Percentiles rank a stretch among this genome's conserved stretches.
Evolutionary conservation across 2,113 vertebrate species (phyloP).

Genomic region (Nothocercus nigrocapillus): DNA sequence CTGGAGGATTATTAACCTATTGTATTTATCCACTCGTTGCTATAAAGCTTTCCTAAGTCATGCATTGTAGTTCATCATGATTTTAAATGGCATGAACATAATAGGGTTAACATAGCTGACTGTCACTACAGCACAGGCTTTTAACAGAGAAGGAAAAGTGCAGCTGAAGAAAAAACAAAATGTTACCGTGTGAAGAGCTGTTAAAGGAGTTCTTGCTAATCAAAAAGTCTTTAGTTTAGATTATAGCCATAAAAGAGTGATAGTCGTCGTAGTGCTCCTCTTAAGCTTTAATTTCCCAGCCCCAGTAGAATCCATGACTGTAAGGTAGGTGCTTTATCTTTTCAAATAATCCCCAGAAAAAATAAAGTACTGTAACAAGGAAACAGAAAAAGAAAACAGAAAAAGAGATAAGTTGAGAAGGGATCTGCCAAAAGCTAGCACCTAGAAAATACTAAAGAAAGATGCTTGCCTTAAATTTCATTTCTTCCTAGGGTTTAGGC

Average conservation of each 20-base stretch:
- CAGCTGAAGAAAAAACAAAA: neutral
- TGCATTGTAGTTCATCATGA: neutral
- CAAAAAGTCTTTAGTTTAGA: neutral
- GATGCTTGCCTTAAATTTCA: neutral
- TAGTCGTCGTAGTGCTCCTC: neutral
- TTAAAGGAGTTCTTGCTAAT: neutral
- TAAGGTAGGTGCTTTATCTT: neutral
- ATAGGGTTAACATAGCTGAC: neutral
- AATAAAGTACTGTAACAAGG: neutral
- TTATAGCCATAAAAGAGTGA: neutral
- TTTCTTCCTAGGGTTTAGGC: neutral
- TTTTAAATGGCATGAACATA: slow-evolving; percentile 24
- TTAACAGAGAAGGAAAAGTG: neutral
- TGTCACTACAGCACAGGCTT: neutral
- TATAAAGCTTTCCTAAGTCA: neutral
- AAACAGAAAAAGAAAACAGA: neutral
- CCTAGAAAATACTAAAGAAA: neutral
- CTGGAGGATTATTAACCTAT: slow-evolving; percentile 22
- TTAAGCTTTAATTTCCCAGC: neutral
- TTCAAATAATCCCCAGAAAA: neutral
- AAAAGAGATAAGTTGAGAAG: neutral
- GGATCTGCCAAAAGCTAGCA: neutral
- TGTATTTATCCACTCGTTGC: neutral
- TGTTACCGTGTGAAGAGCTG: neutral
- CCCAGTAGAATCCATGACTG: neutral